Evolutionary conservation across 2,888 invertebrate genomes (phyloP), one percentile per base, ranked within the genome.

Genomic region (Pseudoips prasinana): DNA sequence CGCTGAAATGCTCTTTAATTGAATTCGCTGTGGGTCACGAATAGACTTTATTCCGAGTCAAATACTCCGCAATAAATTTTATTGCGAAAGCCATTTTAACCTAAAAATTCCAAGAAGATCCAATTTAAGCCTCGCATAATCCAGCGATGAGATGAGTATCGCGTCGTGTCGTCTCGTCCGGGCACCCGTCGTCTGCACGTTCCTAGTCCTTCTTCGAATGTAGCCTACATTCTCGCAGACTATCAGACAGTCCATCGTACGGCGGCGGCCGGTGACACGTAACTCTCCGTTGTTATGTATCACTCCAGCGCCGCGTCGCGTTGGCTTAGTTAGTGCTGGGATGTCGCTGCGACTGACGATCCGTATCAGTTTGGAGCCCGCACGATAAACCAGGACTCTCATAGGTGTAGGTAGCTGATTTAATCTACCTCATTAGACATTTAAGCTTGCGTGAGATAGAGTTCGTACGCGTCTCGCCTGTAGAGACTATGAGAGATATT

Each of bases 101-200:
- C 73, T 73, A 75, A 80, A 80, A 80, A 81, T 81, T 79, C 77
- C 72, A 62, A 75, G 81, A 74, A 79, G 73, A 78, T 79, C 75
- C 79, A 76, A 81, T 82, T 84, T 80, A 78, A 81, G 69, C 67
- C 63, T 69, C 67, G 79, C 69, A 75, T 79, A 81, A 81, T 84
- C 75, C 73, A 52, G 47, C 50, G 67, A 64, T 62, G 71, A 77
- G 80, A 81, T 82, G 73, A 70, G 63, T 77, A 77, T 82, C 79
- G 68, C 52, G 39, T 42, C 41, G 45, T 54, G 14, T 14, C 14
- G 14, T 14, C 58, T 51, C 62, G 58, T 62, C 58, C 51, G 46
- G 39, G 38, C 57, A 42, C 47, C 50, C 40, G 37, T 43, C 36
- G 55, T 39, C 39, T 42, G 51, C 53, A 48, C 40, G 51, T 49